phyloP scores from a whole-genome alignment of 2,888 invertebrate genomes.

The Stenodema calcarata region DNA sequence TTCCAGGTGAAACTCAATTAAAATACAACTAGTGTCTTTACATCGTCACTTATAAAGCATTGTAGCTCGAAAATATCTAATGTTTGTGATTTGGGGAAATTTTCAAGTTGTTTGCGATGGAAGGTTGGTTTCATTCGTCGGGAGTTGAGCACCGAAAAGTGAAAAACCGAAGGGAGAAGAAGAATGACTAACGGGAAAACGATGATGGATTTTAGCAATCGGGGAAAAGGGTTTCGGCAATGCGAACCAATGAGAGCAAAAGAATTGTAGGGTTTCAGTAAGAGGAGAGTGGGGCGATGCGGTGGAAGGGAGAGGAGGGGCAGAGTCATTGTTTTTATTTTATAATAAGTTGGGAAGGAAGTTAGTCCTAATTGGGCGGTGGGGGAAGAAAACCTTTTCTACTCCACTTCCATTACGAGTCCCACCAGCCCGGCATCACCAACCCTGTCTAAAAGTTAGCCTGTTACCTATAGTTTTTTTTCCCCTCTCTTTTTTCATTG shows the following conservation, averaged over 20 bases:
- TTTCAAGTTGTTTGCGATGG: background rate
- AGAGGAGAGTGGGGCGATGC: background rate
- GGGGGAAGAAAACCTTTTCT: slow-evolving; percentile 18
- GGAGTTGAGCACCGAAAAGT: background rate
- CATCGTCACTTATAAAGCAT: no score
- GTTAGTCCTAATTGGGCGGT: slow-evolving; percentile 30
- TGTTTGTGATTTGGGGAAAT: background rate
- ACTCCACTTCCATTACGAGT: slow-evolving; percentile 19
- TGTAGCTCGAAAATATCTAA: background rate
- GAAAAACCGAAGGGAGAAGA: background rate
- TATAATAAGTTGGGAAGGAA: slow-evolving; percentile 31
- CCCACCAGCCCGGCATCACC: background rate
- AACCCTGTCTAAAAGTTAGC: slow-evolving; percentile 45
- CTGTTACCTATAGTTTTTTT: slow-evolving; percentile 47
- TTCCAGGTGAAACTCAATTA: no score
- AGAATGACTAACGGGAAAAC: background rate
- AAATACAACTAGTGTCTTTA: no score
- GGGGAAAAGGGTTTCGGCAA: background rate
- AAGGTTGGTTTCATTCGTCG: background rate
- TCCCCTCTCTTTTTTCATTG: no score
- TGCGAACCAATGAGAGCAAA: background rate
- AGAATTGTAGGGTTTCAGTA: background rate
- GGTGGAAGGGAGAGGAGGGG: background rate
- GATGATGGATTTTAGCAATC: background rate
- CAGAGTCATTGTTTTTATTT: slow-evolving; percentile 1